A percentile compares a stretch with the other conserved stretches of the same genome.
Evolutionary conservation across 2,888 invertebrate species (phyloP).

Genomic region (Sphecodes monilicornis): DNA sequence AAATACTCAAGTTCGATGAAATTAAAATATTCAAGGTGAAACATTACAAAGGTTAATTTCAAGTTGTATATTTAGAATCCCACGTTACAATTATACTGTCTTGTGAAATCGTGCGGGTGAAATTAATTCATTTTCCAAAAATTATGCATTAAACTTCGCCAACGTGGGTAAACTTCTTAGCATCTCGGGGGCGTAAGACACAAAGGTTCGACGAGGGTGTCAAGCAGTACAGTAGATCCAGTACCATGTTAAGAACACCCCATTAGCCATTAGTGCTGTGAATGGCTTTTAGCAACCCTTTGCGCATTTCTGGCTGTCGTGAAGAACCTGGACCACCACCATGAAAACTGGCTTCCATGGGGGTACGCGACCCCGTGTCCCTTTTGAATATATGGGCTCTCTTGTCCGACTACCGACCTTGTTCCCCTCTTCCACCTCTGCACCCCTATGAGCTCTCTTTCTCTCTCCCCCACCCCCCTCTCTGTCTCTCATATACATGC

Average conservation of each 20-base stretch:
- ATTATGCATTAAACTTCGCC: conserved; percentile 3
- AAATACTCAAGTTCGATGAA: no score
- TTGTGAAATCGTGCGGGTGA: neutral
- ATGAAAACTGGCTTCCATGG: conserved; percentile 64
- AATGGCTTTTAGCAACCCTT: conserved; percentile 79
- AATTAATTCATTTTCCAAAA: neutral
- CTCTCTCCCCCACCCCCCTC: neutral
- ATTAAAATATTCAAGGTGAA: no score
- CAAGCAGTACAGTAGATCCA: conserved; percentile 49
- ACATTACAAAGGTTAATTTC: neutral
- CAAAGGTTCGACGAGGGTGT: conserved; percentile 42
- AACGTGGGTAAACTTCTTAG: conserved; percentile 15
- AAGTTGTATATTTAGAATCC: neutral
- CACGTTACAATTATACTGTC: neutral
- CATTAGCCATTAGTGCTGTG: conserved; percentile 73
- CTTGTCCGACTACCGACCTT: conserved; percentile 34
- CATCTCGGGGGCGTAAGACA: conserved; percentile 27
- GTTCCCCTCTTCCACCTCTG: conserved; percentile 12
- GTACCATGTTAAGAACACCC: conserved; percentile 64
- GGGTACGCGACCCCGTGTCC: conserved; percentile 50
- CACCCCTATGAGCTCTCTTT: neutral
- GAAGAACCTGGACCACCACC: conserved; percentile 70
- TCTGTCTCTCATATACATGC: neutral
- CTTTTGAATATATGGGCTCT: conserved; percentile 62
- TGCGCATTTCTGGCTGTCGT: conserved; percentile 67